Conservation (phyloP, 2,113 vertebrate species). For the Istiophorus platypterus region DNA sequence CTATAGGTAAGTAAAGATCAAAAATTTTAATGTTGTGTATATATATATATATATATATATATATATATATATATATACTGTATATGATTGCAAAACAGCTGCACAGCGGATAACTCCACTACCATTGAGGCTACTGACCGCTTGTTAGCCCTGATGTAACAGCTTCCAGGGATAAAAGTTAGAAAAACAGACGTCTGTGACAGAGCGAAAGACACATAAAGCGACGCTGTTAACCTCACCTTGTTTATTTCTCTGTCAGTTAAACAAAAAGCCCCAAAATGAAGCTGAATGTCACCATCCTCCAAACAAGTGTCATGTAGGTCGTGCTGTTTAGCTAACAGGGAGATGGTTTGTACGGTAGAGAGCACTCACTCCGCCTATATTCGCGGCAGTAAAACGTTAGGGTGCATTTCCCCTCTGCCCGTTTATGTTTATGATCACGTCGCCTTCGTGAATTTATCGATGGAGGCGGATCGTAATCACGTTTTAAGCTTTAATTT, state of each 20-base stretch:
- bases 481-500: not conserved
- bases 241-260: slow-evolving; percentile 2
- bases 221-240: slow-evolving; percentile 8
- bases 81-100: not conserved
- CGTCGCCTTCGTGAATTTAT: not conserved
- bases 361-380: slow-evolving; percentile 35
- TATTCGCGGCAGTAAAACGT: not conserved
- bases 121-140: not conserved
- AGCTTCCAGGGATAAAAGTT: not conserved
- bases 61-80: no score
- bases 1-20: not conserved
- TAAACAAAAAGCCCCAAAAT: not conserved
- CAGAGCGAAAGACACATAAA: not conserved
- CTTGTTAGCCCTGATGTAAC: not conserved
- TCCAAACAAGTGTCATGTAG: not conserved
- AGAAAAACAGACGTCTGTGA: not conserved
- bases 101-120: not conserved
- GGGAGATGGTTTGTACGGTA: fast-evolving
- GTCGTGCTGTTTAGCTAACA: slow-evolving; percentile 50
- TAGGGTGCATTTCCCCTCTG: not conserved
- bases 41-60: no score
- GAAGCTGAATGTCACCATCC: not conserved
- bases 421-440: no score
- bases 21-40: not conserved
- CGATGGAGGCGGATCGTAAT: not conserved